These are phyloP conservation scores for Eubasilissa splendida DNA, from an alignment of 2,888 invertebrate genomes.

Conservation along the genomic window DNA sequence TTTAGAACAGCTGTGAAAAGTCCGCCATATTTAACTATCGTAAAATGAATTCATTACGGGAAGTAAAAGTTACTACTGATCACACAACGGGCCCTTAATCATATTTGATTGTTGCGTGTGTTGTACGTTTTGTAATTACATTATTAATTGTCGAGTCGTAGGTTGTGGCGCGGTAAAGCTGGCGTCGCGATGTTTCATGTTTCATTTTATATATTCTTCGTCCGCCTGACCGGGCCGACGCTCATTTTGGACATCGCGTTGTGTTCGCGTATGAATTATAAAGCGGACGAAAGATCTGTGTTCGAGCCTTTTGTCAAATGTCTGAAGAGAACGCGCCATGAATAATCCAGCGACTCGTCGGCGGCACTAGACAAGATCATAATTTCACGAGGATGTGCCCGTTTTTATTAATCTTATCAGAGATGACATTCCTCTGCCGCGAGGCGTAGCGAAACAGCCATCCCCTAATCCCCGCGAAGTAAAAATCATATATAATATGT, in stretches of 20 bases:
- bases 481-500: too few species aligned
- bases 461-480: background rate
- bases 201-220: too few species aligned
- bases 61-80: too few species aligned
- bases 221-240: background rate
- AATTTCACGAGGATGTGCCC: conserved; percentile 28
- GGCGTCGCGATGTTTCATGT: too few species aligned
- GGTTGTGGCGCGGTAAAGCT: too few species aligned
- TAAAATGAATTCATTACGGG: too few species aligned
- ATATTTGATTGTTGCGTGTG: too few species aligned
- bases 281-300: conserved; percentile 19
- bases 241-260: background rate
- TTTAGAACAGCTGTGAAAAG: too few species aligned
- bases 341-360: conserved; percentile 32
- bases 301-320: conserved; percentile 19
- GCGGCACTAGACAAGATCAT: conserved; percentile 24
- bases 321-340: conserved; percentile 8
- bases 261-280: conserved; percentile 7
- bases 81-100: too few species aligned
- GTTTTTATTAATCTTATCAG: conserved; percentile 22
- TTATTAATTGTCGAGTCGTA: too few species aligned
- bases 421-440: conserved; percentile 26
- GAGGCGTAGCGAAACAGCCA: background rate
- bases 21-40: too few species aligned
- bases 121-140: too few species aligned